Evolutionary conservation across 2,797 vertebrate species (phyloP), one percentile per base, ranked within the genome.

Genomic region (Sciaenops ocellatus): DNA sequence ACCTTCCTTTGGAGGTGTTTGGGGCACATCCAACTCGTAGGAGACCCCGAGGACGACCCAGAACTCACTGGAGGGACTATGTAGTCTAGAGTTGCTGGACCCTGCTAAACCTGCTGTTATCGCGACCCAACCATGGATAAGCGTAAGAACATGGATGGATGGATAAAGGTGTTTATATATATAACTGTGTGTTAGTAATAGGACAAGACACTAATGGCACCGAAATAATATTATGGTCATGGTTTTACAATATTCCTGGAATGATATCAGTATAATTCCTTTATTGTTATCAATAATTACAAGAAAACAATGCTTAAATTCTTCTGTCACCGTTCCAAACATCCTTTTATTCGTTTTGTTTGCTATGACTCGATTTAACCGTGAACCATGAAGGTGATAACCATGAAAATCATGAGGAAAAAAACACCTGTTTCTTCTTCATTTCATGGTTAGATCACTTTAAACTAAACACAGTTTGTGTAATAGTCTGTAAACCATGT

Each of bases 401-500:
- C 18, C 3, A 46, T 16, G 9, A 54, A 30, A 30, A 52, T 41
- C 12, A 55, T 24, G 3, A 22, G 7, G 6, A 26, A 20, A 64
- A 60, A 17, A 50, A 26, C 65, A 71, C 28, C 28, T 47, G 26
- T n/a, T 68, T 41, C n/a, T 28, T 10, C 22, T 46, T 51, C 1
- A 51, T 50, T 52, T 60, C n/a, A 66, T 34, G 24, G 1, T 20
- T 62, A 13, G 42, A 59, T 71, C 20, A 67, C 22, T 66, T 68
- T 18, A 52, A 76, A 62, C 10, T 7, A 13, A 42, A 74, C 44
- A 47, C 22, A n/a, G 6, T 70, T 57, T 20, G 48, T 42, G 22
- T 54, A 67, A 55, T 59, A 48, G 57, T 38, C 28, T 42, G 28
- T 22, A 59, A 70, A 68, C 48, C 18, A 60, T 0, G 3, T 13